Evolutionary conservation across 1,140 invertebrate species (phyloP).

Genomic region (Paralvinella palmiformis): DNA sequence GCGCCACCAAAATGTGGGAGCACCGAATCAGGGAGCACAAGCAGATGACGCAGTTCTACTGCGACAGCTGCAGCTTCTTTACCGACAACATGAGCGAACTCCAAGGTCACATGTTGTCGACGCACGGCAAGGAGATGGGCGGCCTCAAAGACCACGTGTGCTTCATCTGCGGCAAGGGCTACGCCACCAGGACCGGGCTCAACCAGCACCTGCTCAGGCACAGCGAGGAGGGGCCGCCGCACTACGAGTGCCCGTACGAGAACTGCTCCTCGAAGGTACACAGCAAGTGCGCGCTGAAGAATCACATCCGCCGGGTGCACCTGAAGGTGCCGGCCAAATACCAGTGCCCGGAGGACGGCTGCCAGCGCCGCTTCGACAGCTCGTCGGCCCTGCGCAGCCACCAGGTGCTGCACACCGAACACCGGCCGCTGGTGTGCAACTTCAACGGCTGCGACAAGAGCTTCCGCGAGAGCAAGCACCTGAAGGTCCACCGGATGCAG

Average conservation of each 20-base stretch:
- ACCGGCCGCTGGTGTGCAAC: constrained; percentile 3
- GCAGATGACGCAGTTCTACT: constrained; percentile 4
- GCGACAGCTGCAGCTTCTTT: constrained; percentile 8
- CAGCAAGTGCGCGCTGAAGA: constrained; percentile 9
- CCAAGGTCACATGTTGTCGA: constrained; percentile 14
- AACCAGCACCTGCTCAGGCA: constrained; percentile 12
- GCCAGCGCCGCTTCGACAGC: neutral
- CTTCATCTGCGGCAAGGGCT: constrained; percentile 14
- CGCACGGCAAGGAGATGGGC: constrained; percentile 16
- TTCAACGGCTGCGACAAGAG: constrained; percentile 38
- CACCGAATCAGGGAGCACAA: neutral
- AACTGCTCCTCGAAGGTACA: neutral
- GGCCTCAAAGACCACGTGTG: constrained; percentile 13
- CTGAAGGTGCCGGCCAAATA: neutral
- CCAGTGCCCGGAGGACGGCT: neutral
- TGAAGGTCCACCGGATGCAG: constrained; percentile 72
- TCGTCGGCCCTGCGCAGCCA: neutral
- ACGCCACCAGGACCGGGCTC: neutral
- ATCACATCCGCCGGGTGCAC: constrained; percentile 5
- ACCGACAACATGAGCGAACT: constrained; percentile 4
- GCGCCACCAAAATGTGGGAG: constrained; percentile 9
- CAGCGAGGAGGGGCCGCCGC: constrained; percentile 12
- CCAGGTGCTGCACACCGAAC: neutral
- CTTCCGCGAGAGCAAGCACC: constrained; percentile 44
- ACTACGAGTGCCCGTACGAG: neutral